Evolutionary conservation across 2,113 vertebrate species (phyloP).

Genomic region (Pseudorectes ferrugineus): DNA sequence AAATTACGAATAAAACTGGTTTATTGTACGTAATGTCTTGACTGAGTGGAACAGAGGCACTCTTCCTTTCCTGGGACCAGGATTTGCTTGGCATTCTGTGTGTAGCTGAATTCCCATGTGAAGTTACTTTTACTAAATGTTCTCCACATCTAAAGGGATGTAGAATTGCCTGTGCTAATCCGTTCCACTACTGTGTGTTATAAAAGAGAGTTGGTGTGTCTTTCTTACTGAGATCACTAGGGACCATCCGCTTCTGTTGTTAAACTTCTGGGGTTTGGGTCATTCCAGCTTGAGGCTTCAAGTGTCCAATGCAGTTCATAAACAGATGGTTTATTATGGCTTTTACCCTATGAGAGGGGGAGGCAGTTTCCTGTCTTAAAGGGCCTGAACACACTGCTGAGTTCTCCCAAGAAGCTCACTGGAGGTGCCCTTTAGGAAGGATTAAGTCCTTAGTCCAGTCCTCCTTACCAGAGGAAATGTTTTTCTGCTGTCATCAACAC

Average conservation of each 20-base stretch:
- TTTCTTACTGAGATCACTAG: background rate
- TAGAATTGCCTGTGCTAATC: background rate
- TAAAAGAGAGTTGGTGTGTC: rapidly evolving
- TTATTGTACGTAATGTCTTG: too few species aligned
- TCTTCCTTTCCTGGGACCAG: background rate
- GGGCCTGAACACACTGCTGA: background rate
- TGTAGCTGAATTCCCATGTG: background rate
- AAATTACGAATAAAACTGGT: background rate
- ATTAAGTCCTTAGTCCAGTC: background rate
- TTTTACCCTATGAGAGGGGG: background rate
- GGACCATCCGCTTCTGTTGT: background rate
- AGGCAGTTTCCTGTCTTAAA: background rate
- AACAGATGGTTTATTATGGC: background rate
- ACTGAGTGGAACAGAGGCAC: background rate
- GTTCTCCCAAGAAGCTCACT: background rate
- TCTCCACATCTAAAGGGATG: background rate
- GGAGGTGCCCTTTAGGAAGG: background rate
- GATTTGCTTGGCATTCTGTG: background rate
- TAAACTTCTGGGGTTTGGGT: background rate
- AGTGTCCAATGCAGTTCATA: background rate
- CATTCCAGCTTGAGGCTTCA: background rate
- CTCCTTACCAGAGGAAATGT: rapidly evolving
- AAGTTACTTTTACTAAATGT: background rate
- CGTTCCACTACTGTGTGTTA: background rate
- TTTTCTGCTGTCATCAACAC: background rate